phyloP scores from a whole-genome alignment of 2,888 invertebrate genomes.

The Hemaris fuciformis region DNA sequence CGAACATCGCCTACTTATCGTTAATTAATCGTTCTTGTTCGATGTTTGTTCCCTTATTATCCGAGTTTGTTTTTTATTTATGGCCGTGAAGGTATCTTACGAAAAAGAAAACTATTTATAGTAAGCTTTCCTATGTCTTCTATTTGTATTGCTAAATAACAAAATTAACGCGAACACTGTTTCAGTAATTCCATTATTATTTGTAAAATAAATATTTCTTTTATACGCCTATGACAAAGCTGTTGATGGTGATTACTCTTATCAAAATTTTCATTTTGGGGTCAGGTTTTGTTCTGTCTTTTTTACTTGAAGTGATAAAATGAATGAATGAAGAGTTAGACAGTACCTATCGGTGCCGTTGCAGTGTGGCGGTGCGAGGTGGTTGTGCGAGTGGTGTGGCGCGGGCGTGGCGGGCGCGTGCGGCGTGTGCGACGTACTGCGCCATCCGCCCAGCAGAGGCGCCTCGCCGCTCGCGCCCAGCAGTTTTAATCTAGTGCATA shows the following conservation, averaged over 20 bases:
- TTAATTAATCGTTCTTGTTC: not conserved
- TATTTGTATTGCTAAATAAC: no score
- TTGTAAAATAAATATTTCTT: no score
- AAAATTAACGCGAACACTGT: no score
- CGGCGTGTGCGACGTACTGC: constrained; percentile 76
- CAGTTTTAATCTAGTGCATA: constrained; percentile 83
- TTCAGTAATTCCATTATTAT: no score
- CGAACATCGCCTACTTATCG: not conserved
- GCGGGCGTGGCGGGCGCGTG: constrained; percentile 75
- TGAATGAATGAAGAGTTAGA: no score
- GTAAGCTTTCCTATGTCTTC: no score
- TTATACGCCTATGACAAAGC: no score
- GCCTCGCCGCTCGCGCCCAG: constrained; percentile 89
- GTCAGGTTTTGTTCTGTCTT: no score
- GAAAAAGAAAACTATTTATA: no score
- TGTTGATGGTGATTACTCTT: no score
- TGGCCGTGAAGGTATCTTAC: not conserved
- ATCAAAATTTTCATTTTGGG: no score
- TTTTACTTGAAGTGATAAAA: no score
- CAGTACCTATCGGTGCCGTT: constrained; percentile 70
- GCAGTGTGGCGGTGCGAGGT: constrained; percentile 70
- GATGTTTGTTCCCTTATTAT: not conserved
- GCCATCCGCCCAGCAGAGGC: constrained; percentile 87
- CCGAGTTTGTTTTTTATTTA: not conserved
- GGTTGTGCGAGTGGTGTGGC: constrained; percentile 77